These are phyloP conservation scores for Eutolmus rufibarbis DNA, from an alignment of 2,888 invertebrate species.

Conservation along the genomic window DNA sequence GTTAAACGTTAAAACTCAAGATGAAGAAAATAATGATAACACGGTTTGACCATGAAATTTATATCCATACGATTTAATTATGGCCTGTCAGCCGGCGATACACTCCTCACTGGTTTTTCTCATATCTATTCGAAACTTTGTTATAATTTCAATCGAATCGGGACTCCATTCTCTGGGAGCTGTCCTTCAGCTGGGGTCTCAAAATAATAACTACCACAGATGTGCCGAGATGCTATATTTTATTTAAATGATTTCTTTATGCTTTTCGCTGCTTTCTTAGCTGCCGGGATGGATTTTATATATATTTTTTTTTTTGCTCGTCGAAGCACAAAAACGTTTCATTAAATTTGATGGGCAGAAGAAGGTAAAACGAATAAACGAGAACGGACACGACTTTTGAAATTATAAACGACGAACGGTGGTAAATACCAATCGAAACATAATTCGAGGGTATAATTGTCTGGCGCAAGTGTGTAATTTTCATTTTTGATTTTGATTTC, in stretches of 20 bases:
- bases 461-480: constrained; percentile 32
- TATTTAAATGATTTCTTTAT: constrained; percentile 33
- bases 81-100: constrained; percentile 36
- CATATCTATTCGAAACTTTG: constrained; percentile 39
- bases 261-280: neutral
- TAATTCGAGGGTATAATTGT: constrained; percentile 36
- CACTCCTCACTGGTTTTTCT: constrained; percentile 40
- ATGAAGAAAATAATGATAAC: constrained; percentile 33
- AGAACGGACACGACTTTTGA: constrained; percentile 18
- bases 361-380: constrained; percentile 14
- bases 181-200: constrained; percentile 7
- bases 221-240: constrained; percentile 32
- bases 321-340: constrained; percentile 10
- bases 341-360: constrained; percentile 31
- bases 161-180: neutral
- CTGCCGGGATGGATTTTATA: neutral
- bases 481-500: constrained; percentile 31
- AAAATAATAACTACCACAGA: constrained; percentile 19
- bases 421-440: constrained; percentile 36
- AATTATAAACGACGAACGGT: constrained; percentile 27
- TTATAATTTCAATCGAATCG: constrained; percentile 18
- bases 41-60: constrained; percentile 35
- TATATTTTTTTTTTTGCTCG: neutral
- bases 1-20: constrained; percentile 3
- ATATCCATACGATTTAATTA: constrained; percentile 42